Base-by-base conservation (phyloP, 2,888 invertebrate species). In the Blera fallax region DNA sequence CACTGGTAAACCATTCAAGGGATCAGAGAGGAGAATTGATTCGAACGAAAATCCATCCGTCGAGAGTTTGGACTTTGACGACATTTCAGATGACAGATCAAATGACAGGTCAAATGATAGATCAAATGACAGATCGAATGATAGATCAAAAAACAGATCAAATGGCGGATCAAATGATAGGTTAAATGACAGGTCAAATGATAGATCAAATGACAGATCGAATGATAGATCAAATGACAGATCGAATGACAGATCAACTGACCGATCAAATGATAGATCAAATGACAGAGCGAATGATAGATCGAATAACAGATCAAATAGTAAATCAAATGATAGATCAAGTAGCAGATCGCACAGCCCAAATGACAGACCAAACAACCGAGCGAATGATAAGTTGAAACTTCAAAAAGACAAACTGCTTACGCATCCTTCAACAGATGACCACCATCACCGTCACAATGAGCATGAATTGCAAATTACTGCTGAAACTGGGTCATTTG, bases 401-500 rank as follows among this genome's bases (percentile, higher is more conserved):
- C 24, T 43, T 29, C 64, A 65, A 43, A 81, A 74, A 21, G 65
- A 76, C 0, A 37, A 54, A 4, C 10, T 73, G 0, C 11, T 64
- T 4, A 16, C 50, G 3, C 32, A 56, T 16, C 34, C 74, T 90
- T 78, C 92, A 92, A n/a, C 88, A 93, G 2, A 93, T 91, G 60
- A 76, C 32, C 34, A 50, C 10, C 29, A 64, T 10, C 48, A 43
- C 0, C 40, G 69, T 10, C 62, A 58, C 5, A 85, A 85, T 8
- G 85, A 85, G 2, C 76, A 65, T 81, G 96, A 96, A 91, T 94
- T 94, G 89, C 96, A 96, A 90, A 94, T 95, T 1, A 94, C 95
- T 0, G 96, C 96, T 7, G 97, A 97, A 91, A 95, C 95, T 6
- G 95, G 96, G 0, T 96, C 96, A 0, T 96, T 97, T 89, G 94